Base-by-base conservation (phyloP, 1,140 invertebrate species). In the Anastatus disparis region DNA sequence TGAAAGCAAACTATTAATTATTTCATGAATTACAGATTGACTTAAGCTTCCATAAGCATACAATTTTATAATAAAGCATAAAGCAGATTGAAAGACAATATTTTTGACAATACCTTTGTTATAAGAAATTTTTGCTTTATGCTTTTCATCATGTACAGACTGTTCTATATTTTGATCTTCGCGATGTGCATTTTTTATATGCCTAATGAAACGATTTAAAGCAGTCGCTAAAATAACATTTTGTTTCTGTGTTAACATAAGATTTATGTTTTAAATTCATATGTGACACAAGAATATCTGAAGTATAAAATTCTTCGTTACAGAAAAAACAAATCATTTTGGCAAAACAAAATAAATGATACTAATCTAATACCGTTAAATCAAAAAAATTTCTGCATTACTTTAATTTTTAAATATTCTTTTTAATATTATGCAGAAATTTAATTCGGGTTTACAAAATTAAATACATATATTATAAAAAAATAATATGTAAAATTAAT, bases 321-420 rank as follows among this genome's bases (percentile, higher is more conserved):
- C 29, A 59, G 40, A 40, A 42, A 13, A 59, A 38, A 12, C 56
- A 59, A n/a, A n/a, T n/a, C n/a, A n/a, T n/a, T n/a, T n/a, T n/a
- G n/a, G n/a, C n/a, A n/a, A n/a, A n/a, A n/a, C n/a, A n/a, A n/a
- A n/a, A n/a, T n/a, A n/a, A n/a, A n/a, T n/a, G n/a, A n/a, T n/a
- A n/a, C n/a, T n/a, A n/a, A n/a, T n/a, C n/a, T n/a, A n/a, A n/a
- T n/a, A n/a, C n/a, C n/a, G n/a, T n/a, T n/a, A n/a, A n/a, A n/a
- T n/a, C n/a, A n/a, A n/a, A n/a, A n/a, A n/a, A n/a, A n/a, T n/a
- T n/a, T n/a, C n/a, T n/a, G n/a, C n/a, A n/a, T n/a, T n/a, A n/a
- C n/a, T n/a, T n/a, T n/a, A n/a, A n/a, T n/a, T n/a, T n/a, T n/a
- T n/a, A n/a, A n/a, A n/a, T n/a, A n/a, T n/a, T n/a, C n/a, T n/a